These are phyloP conservation scores for Achlya flavicornis DNA, from an alignment of 2,888 invertebrate genomes.

Conservation along the genomic window DNA sequence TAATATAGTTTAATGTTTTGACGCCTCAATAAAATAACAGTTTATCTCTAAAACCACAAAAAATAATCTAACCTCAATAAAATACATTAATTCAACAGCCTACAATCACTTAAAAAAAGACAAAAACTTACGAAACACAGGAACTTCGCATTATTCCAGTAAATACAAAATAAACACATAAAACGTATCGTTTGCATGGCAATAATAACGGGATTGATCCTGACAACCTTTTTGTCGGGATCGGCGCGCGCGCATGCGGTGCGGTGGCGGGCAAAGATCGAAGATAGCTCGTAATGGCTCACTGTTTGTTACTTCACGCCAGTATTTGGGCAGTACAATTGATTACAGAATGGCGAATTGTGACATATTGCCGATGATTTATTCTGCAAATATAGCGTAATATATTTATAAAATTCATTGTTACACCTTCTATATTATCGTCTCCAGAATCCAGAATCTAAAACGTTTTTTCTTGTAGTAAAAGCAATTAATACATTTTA, in stretches of 20 bases:
- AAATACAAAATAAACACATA: not conserved
- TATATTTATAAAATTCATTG: too few species aligned
- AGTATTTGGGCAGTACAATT: not conserved
- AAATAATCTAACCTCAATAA: not conserved
- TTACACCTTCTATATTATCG: too few species aligned
- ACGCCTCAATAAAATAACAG: too few species aligned
- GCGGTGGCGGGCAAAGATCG: not conserved
- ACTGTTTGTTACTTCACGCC: not conserved
- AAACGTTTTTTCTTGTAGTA: too few species aligned
- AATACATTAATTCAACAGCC: not conserved
- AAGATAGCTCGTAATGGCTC: slow-evolving; percentile 1
- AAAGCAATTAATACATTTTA: too few species aligned
- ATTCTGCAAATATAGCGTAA: too few species aligned
- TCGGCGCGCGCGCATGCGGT: not conserved
- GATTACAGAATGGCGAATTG: not conserved
- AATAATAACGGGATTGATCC: slow-evolving; percentile 3
- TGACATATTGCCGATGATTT: too few species aligned
- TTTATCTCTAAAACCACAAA: too few species aligned
- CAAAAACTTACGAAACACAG: not conserved
- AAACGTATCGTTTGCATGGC: not conserved
- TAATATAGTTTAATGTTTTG: too few species aligned
- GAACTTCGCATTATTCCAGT: not conserved
- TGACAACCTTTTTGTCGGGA: not conserved
- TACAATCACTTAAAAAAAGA: not conserved
- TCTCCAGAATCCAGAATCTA: too few species aligned